Evolutionary conservation across 2,888 invertebrate species (phyloP), one percentile per base, ranked within the genome.

Genomic region (Mesoligia furuncula): DNA sequence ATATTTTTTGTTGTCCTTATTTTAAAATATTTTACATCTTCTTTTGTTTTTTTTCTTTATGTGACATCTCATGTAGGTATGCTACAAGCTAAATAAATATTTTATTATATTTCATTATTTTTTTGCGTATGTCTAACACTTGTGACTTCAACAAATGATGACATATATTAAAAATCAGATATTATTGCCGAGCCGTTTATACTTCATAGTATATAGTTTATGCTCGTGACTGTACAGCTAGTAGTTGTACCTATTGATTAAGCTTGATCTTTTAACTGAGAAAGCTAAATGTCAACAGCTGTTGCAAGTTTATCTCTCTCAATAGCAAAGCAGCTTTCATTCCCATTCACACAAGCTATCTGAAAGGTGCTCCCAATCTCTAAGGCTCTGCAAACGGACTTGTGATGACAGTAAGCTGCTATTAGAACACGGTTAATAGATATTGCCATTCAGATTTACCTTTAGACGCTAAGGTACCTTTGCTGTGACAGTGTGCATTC

Each of bases 361-460:
- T 68, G 20, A 54, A 72, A 74, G 51, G 69, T 45, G 42, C 42
- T 71, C 27, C 62, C 51, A 62, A 70, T 62, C 69, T 61, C 67
- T 62, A 72, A 74, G 65, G 65, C 69, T 66, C 17, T 36, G 20
- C 59, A 70, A 59, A 45, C n/a, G 68, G 57, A 72, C 62, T 77
- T 68, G 64, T n/a, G 51, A 57, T 13, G 36, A 48, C 39, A 8
- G 17, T 51, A 51, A 51, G 15, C 39, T 59, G 36, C 51, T 68
- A 81, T 65, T 57, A 57, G 51, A 72, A 82, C 61, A 59, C 31
- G 17, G n/a, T 48, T 77, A 65, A 81, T 75, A 77, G 62, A 70
- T 73, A 78, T 85, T 75, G 51, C 84, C 78, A 81, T 70, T 84
- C 65, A 59, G 62, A 69, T 72, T 85, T 69, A n/a, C 64, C 39